phyloP scores from a whole-genome alignment of 2,113 vertebrate species.

The Ceyx melanurus region DNA sequence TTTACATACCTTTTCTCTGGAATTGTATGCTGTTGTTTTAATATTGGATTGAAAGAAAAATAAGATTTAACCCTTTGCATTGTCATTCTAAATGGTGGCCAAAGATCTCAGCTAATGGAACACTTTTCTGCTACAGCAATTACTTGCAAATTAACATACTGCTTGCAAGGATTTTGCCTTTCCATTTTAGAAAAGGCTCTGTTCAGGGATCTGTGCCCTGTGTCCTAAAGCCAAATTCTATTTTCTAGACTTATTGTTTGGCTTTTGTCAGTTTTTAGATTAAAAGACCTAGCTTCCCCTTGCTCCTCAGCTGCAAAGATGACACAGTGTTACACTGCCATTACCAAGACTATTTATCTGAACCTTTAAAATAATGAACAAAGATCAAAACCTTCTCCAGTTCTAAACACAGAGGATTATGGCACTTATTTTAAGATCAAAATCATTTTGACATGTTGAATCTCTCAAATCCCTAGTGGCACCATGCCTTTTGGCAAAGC shows the following conservation, averaged over 20 bases:
- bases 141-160: not conserved
- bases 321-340: not conserved
- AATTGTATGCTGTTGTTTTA: constrained; percentile 17
- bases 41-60: not conserved
- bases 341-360: not conserved
- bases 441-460: not conserved
- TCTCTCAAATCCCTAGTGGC: constrained; percentile 19
- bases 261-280: not conserved
- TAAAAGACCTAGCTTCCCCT: not conserved
- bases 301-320: not conserved
- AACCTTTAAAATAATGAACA: not conserved
- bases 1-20: not conserved
- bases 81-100: not conserved
- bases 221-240: not conserved
- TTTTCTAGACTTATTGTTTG: not conserved
- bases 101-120: not conserved
- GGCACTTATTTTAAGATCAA: not conserved
- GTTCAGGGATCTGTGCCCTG: not conserved
- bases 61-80: constrained; percentile 9
- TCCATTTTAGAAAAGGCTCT: not conserved
- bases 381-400: not conserved
- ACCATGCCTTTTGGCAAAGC: constrained; percentile 36
- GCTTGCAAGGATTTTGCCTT: not conserved
- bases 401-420: not conserved
- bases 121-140: not conserved